Evolutionary conservation across 2,797 vertebrate species (phyloP), one percentile per base, ranked within the genome.

Genomic region (Rhinichthys osculus): DNA sequence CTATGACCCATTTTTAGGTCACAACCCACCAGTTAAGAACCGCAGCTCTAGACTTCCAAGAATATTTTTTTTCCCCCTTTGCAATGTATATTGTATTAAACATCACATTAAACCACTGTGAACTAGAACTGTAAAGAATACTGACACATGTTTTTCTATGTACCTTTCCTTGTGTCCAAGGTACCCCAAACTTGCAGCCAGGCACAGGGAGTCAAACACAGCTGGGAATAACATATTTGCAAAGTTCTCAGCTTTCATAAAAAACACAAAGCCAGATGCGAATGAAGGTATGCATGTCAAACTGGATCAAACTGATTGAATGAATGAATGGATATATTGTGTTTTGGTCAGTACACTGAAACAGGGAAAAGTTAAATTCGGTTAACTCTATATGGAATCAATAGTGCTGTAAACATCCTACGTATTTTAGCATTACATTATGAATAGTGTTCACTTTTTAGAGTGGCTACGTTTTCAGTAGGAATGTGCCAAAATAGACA

Each of bases 161-260:
- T 84, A 86, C 81, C 87, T 64, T 87, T 89, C 84, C 81, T 82
- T 86, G 87, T 85, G 82, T 86, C 90, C 89, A 92, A 97, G 97
- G 91, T 97, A 97, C 85, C 97, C 97, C 81, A 97, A 93, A 87
- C 91, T 97, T 90, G 95, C 96, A 70, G 95, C 96, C 0, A 97
- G 94, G 89, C 95, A 97, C 86, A 93, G 95, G 27, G 96, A 97
- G 81, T 97, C 97, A 73, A 97, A 97, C 92, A 93, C 96, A 11
- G 97, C 97, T 0, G 97, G 97, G 85, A 97, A 96, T 0, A 95
- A 97, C 89, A 96, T 97, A 5, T 97, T 97, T 88, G 95, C 97
- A 89, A 97, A 96, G 92, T 97, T 97, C 93, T 97, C 97, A 4
- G 96, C 97, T 4, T 97, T 95, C 90, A 97, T 97, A 90, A 97